Percentiles rank a stretch among this genome's conserved stretches.
These are phyloP conservation scores for Pseudopipra pipra DNA, from an alignment of 2,113 vertebrate genomes.

Conservation along the genomic window DNA sequence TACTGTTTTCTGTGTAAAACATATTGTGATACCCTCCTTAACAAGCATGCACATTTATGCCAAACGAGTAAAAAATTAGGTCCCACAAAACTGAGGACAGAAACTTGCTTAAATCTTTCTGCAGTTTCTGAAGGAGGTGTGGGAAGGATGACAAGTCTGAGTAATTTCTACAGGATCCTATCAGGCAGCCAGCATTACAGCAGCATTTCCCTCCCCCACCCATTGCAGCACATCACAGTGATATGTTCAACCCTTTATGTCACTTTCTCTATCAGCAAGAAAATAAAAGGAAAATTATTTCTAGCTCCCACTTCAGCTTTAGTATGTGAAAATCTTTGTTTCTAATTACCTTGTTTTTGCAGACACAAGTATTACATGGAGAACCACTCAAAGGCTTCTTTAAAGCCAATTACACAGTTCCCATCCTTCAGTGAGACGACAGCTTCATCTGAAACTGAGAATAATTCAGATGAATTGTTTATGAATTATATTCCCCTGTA, in stretches of 20 bases:
- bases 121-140: not conserved
- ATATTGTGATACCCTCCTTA: not conserved
- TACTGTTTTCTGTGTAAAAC: not conserved
- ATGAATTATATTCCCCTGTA: not conserved
- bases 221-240: too few relatives aligned
- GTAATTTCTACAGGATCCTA: not conserved
- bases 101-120: not conserved
- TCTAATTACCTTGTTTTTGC: not conserved
- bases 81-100: not conserved
- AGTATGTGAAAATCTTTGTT: not conserved
- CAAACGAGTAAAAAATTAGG: not conserved
- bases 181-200: not conserved
- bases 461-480: not conserved
- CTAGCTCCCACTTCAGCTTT: not conserved
- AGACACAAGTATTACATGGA: not conserved
- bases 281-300: not conserved
- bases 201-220: accelerated
- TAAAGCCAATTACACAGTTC: not conserved
- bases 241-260: not conserved
- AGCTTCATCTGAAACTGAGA: not conserved
- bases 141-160: not conserved
- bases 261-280: not conserved
- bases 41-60: not conserved
- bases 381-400: not conserved
- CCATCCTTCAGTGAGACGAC: not conserved